phyloP scores from a whole-genome alignment of 2,888 invertebrate genomes.

The Ormyrus nitidulus region DNA sequence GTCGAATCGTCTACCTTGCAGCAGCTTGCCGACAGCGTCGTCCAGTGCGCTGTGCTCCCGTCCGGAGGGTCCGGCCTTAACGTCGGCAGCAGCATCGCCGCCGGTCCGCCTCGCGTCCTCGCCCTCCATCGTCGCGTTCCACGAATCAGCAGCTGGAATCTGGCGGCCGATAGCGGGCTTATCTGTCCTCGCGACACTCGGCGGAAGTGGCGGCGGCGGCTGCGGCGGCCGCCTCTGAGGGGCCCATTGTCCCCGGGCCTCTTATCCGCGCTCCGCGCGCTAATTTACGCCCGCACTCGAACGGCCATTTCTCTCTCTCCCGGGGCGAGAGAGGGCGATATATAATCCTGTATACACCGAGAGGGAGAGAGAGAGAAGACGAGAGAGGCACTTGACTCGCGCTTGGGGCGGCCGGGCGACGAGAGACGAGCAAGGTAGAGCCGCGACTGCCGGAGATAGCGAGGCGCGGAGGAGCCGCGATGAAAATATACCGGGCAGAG shows the following conservation, averaged over 20 bases:
- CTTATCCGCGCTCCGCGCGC: slow-evolving; percentile 8
- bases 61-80: slow-evolving; percentile 63
- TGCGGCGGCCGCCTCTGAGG: neutral
- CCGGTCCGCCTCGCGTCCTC: slow-evolving; percentile 13
- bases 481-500: slow-evolving; percentile 4
- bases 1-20: slow-evolving; percentile 66
- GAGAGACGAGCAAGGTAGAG: neutral
- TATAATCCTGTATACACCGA: neutral
- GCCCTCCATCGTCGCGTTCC: slow-evolving; percentile 11
- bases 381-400: neutral
- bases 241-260: slow-evolving; percentile 5
- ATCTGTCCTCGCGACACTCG: neutral
- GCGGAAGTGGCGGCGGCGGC: neutral
- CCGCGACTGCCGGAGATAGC: neutral
- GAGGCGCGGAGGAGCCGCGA: slow-evolving; percentile 2
- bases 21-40: slow-evolving; percentile 72
- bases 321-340: neutral
- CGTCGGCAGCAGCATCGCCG: too few species aligned
- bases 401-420: neutral
- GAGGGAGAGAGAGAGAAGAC: neutral
- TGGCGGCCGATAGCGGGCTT: neutral
- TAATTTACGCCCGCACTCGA: neutral
- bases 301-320: neutral
- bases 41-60: slow-evolving; percentile 66
- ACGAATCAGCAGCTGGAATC: neutral